Evolutionary conservation across 2,888 invertebrate species (phyloP).

Genomic region (Helicoverpa assulta): DNA sequence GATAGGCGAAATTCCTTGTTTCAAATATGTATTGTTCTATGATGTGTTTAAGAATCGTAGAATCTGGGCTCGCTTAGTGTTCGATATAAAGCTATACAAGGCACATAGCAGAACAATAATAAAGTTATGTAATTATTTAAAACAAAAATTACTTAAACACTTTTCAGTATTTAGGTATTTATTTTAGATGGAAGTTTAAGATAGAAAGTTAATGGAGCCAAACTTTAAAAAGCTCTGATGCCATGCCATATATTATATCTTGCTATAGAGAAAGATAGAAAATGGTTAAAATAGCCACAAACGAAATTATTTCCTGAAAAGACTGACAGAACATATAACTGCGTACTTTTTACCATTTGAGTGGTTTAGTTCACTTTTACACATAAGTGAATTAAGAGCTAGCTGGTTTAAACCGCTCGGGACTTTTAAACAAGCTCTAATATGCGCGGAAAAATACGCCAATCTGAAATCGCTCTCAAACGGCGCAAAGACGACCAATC

Average conservation of each 20-base stretch:
- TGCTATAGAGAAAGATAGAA: not conserved
- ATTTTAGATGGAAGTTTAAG: not conserved
- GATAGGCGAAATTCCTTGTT: not conserved
- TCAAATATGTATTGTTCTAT: slow-evolving; percentile 2
- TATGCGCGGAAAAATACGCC: not conserved
- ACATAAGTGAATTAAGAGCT: too few species aligned
- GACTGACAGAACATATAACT: too few species aligned
- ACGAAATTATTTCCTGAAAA: too few species aligned
- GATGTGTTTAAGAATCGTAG: slow-evolving; percentile 1
- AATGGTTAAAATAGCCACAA: not conserved
- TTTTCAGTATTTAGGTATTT: too few species aligned
- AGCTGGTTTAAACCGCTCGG: too few species aligned
- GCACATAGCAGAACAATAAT: not conserved
- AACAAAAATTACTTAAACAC: not conserved
- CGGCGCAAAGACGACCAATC: not conserved
- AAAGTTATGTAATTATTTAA: not conserved
- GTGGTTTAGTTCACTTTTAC: too few species aligned
- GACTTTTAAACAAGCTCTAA: too few species aligned
- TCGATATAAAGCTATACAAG: not conserved
- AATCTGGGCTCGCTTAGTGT: not conserved
- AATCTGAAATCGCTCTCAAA: not conserved
- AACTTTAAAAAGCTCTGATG: not conserved
- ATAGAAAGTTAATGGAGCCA: not conserved
- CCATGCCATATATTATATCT: not conserved
- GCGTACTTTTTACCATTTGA: too few species aligned